Percentiles rank a stretch among this genome's conserved stretches.
Evolutionary conservation across 2,888 invertebrate genomes (phyloP).

Genomic region (Lepidonotus clava): DNA sequence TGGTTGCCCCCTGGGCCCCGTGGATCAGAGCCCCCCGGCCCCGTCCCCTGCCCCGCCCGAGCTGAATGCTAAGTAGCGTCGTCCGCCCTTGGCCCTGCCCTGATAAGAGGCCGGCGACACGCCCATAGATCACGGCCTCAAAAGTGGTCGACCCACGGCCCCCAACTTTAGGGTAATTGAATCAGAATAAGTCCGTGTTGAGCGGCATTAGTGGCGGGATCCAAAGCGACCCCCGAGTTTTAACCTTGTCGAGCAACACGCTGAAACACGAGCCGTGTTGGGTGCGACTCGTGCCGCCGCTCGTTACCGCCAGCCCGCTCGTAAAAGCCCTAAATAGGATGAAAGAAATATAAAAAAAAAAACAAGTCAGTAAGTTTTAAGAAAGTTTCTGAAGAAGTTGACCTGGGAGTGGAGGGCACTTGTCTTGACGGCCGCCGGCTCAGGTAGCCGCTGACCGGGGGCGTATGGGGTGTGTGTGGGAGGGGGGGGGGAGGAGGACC

Average conservation of each 20-base stretch:
- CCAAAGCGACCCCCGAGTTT: no score
- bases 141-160: not conserved
- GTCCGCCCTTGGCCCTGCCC: conserved; percentile 5
- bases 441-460: no score
- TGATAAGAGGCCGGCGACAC: not conserved
- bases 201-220: no score
- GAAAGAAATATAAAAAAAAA: no score
- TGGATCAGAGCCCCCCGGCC: not conserved
- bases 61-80: conserved; percentile 9
- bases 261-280: no score
- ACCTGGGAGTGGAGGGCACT: not conserved
- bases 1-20: not conserved
- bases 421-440: no score
- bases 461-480: not conserved
- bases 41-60: not conserved
- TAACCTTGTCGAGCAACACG: no score
- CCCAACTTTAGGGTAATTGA: not conserved
- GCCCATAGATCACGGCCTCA: conserved; percentile 1
- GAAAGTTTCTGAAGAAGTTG: not conserved
- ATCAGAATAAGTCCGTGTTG: not conserved
- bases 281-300: no score
- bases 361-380: no score
- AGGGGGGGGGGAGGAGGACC: not conserved
- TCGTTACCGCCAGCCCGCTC: no score
- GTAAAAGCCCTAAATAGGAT: no score